Conservation (phyloP, 2,113 vertebrate species). For the Donacobius atricapilla region DNA sequence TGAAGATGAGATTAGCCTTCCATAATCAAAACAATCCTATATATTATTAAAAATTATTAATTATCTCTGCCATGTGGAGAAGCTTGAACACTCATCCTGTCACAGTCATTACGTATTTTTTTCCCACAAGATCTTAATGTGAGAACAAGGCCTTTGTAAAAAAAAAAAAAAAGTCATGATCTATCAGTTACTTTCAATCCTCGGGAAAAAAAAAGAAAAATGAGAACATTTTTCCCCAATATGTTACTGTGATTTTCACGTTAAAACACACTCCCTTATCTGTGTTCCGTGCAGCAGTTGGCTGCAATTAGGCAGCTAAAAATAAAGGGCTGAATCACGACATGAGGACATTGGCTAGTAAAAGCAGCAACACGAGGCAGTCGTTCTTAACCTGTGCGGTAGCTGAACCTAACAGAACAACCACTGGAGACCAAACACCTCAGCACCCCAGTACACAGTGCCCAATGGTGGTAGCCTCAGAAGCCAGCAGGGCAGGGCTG, state of each 20-base stretch:
- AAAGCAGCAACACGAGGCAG: background rate
- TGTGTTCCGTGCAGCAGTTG: constrained; percentile 12
- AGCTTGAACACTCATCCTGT: background rate
- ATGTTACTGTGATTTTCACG: background rate
- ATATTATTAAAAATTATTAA: background rate
- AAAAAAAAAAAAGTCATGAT: background rate
- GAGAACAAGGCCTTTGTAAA: background rate
- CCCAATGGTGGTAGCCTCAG: accelerated
- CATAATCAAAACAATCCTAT: background rate
- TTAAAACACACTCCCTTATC: constrained; percentile 35
- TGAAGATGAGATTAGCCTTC: background rate
- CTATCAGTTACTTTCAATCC: background rate
- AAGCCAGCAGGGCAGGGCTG: background rate
- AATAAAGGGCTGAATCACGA: constrained; percentile 38
- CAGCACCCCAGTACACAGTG: background rate
- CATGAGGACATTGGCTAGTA: background rate
- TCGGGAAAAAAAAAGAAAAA: background rate
- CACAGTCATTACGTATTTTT: background rate
- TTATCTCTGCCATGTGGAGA: background rate
- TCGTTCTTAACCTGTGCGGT: accelerated
- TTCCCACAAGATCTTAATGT: background rate
- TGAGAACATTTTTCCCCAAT: background rate
- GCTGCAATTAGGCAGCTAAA: constrained; percentile 45
- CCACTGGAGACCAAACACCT: background rate
- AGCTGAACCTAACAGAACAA: background rate